Conservation (phyloP, 2,888 invertebrate genomes). For the Escarpia spicata region DNA sequence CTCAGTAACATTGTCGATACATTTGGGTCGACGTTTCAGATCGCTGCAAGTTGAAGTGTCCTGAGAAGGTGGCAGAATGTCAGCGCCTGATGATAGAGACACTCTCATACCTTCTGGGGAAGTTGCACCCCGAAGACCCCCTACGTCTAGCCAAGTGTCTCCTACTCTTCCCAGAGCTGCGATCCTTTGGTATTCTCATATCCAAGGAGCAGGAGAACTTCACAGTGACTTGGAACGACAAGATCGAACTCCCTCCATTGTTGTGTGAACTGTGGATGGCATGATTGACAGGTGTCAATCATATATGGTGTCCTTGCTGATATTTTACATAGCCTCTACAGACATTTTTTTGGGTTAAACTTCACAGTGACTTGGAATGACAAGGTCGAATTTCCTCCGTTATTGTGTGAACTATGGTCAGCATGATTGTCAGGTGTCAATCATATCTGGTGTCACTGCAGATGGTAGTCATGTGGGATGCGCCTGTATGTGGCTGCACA, state of each 20-base stretch:
- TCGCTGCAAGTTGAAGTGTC: slow-evolving; percentile 23
- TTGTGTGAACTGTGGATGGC: neutral
- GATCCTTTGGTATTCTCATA: slow-evolving; percentile 24
- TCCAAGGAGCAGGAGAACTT: neutral
- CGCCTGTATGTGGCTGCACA: too few relatives aligned
- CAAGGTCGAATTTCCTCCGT: neutral
- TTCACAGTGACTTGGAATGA: neutral
- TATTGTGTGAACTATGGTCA: too few relatives aligned
- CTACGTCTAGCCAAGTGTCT: slow-evolving; percentile 25
- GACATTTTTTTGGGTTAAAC: neutral
- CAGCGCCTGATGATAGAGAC: slow-evolving; percentile 27
- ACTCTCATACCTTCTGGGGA: slow-evolving; percentile 25
- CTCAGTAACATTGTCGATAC: too few relatives aligned
- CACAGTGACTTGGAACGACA: neutral
- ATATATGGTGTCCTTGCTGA: neutral
- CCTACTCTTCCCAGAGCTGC: slow-evolving; percentile 27
- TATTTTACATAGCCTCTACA: too few relatives aligned
- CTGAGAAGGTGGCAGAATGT: slow-evolving; percentile 21
- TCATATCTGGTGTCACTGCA: too few relatives aligned
- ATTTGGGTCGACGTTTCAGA: slow-evolving; percentile 19
- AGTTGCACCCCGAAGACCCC: slow-evolving; percentile 27
- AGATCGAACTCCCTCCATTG: neutral
- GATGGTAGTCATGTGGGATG: too few relatives aligned
- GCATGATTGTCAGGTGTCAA: too few relatives aligned
- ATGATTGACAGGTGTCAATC: slow-evolving; percentile 20